Conservation (phyloP, 2,113 vertebrate genomes). For the Silurus meridionalis region DNA sequence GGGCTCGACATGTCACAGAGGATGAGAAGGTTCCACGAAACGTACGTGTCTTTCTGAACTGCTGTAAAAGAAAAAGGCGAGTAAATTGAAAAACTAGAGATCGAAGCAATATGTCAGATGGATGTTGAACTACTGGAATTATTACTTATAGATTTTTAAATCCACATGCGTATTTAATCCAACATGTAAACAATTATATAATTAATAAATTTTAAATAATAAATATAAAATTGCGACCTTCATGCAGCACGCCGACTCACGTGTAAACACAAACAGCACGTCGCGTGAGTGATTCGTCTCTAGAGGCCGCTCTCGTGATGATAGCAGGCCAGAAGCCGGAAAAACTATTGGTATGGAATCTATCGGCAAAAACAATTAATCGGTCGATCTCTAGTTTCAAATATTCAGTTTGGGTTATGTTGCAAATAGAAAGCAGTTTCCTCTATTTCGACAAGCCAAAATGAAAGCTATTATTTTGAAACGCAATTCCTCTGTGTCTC, state of each 20-base stretch:
- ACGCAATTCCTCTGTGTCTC: not conserved
- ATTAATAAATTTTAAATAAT: too few relatives aligned
- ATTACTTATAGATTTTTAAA: not conserved
- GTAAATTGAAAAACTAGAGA: not conserved
- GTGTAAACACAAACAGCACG: too few relatives aligned
- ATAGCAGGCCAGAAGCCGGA: too few relatives aligned
- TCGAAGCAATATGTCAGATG: not conserved
- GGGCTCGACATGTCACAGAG: constrained; percentile 4
- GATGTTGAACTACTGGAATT: not conserved
- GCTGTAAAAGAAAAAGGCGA: not conserved
- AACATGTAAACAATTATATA: too few relatives aligned
- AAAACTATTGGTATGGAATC: too few relatives aligned
- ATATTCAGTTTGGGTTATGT: not conserved
- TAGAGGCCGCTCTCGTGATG: too few relatives aligned
- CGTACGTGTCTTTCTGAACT: not conserved
- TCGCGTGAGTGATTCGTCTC: too few relatives aligned
- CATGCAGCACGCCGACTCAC: too few relatives aligned
- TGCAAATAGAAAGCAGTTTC: not conserved
- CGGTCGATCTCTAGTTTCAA: too few relatives aligned
- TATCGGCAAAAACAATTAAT: too few relatives aligned
- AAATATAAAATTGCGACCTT: too few relatives aligned
- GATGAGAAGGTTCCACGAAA: not conserved
- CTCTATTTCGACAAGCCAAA: not conserved
- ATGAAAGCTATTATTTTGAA: not conserved
- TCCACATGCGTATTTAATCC: not conserved